Percentiles rank a stretch among this genome's conserved stretches.
These are phyloP conservation scores for Takifugu ocellatus DNA, from an alignment of 2,797 vertebrate genomes.

Conservation along the genomic window DNA sequence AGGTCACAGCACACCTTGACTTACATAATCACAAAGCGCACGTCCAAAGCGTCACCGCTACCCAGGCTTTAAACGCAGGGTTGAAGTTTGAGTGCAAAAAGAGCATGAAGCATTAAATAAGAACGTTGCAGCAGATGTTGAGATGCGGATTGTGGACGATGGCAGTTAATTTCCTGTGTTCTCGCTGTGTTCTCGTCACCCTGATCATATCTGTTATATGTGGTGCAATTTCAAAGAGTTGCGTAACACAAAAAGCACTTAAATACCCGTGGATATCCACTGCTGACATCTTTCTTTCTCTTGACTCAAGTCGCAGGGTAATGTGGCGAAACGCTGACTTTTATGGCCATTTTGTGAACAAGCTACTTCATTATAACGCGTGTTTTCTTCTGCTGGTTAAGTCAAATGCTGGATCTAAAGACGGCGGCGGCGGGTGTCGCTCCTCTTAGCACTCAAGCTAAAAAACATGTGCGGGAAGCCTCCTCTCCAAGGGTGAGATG, in stretches of 20 bases:
- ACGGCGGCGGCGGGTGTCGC: conserved; percentile 2
- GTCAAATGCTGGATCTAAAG: conserved; percentile 2
- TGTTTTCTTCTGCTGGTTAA: conserved; percentile 21
- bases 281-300: background rate
- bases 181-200: no score
- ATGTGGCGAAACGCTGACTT: conserved; percentile 10
- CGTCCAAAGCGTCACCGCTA: no score
- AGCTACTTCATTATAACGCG: conserved; percentile 9
- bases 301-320: conserved; percentile 13
- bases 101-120: no score
- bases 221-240: no score
- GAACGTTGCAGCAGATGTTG: no score
- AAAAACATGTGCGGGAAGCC: background rate
- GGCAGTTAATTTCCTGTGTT: no score
- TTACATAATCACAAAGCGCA: no score
- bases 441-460: conserved; percentile 5
- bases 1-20: no score
- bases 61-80: no score
- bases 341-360: conserved; percentile 7
- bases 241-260: conserved; percentile 9
- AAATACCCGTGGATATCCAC: conserved; percentile 9
- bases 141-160: no score
- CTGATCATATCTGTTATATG: no score
- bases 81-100: no score
- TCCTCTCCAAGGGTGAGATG: conserved; percentile 22